Percentiles rank a stretch among this genome's conserved stretches.
Evolutionary conservation across 1,140 invertebrate genomes (phyloP).

Genomic region (Thaumatotibia leucotreta): DNA sequence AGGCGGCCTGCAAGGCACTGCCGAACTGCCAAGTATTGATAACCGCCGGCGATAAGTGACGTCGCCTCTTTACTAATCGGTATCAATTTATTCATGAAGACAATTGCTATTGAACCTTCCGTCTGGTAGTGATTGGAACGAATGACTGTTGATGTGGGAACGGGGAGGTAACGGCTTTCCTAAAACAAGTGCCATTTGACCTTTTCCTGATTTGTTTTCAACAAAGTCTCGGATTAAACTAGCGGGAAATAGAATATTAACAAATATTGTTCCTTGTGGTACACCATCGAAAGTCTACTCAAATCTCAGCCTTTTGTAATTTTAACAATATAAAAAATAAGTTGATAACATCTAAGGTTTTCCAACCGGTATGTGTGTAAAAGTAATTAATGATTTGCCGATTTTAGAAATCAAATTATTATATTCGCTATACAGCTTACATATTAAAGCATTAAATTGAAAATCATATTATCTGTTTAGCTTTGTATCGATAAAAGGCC

Average conservation of each 20-base stretch:
- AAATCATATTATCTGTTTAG: too few species aligned
- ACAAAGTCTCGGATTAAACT: not conserved
- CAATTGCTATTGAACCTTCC: conserved; percentile 40
- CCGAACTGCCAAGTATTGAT: conserved; percentile 58
- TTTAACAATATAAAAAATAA: too few species aligned
- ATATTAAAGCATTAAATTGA: too few species aligned
- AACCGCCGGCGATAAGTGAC: conserved; percentile 37
- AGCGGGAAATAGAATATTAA: not conserved
- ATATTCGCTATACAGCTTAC: too few species aligned
- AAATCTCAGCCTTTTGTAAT: too few species aligned
- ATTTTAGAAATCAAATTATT: too few species aligned
- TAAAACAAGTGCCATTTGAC: not conserved
- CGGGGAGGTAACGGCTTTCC: not conserved
- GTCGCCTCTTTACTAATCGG: conserved; percentile 68
- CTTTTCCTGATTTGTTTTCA: not conserved
- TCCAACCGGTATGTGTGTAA: too few species aligned
- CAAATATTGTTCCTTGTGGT: not conserved
- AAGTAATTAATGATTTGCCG: too few species aligned
- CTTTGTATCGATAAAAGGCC: not conserved
- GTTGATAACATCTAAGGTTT: too few species aligned
- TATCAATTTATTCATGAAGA: conserved; percentile 65
- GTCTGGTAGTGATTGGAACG: conserved; percentile 3
- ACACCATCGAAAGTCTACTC: too few species aligned
- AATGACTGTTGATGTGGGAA: not conserved
- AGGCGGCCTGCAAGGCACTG: conserved; percentile 43